Base-by-base conservation (phyloP, 2,888 invertebrate species). In the Phaonia tiefii region DNA sequence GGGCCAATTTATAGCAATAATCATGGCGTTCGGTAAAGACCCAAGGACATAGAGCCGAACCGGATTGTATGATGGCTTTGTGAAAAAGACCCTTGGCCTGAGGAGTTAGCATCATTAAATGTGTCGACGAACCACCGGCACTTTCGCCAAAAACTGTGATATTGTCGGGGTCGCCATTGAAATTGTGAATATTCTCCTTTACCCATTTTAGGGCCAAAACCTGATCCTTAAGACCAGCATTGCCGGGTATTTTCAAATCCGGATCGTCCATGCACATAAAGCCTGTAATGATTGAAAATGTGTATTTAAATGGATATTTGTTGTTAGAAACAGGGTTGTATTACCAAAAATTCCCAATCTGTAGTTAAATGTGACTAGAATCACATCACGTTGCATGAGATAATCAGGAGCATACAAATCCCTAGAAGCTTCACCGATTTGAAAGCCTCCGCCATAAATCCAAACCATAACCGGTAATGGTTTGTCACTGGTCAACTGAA, bases 191-290 rank as follows among this genome's bases (percentile, higher is more conserved):
- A 84, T 92, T 92, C 13, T 88, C 85, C 71, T 91, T 88, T 1
- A 92, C 85, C 92, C 92, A 92, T 75, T 89, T 89, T n/a, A 92
- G 84, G 1, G 92, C 92, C 85, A 92, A 79, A 1, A 92, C 87
- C 85, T 91, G 91, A 85, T 92, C 92, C 86, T 92, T 92, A 0
- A 92, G 85, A 0, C 91, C 92, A 7, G 92, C 92, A 85, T 92
- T 92, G 1, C 92, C 92, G 1, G 92, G 92, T 31, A 92, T 90
- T 26, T 89, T 89, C n/a, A 92, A 79, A 3, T 89, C 87, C 4
- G 90, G 87, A 85, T 92, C 92, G 67, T 89, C 85, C 0, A 92
- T 85, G 74, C 89, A 89, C 13, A 92, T 85, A 78, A 92, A 92
- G n/a, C 92, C 92, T 92, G 3, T n/a, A 22, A 58, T 1, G 0